These are phyloP conservation scores for Aleadryas rufinucha DNA, from an alignment of 2,113 vertebrate genomes.

Conservation along the genomic window DNA sequence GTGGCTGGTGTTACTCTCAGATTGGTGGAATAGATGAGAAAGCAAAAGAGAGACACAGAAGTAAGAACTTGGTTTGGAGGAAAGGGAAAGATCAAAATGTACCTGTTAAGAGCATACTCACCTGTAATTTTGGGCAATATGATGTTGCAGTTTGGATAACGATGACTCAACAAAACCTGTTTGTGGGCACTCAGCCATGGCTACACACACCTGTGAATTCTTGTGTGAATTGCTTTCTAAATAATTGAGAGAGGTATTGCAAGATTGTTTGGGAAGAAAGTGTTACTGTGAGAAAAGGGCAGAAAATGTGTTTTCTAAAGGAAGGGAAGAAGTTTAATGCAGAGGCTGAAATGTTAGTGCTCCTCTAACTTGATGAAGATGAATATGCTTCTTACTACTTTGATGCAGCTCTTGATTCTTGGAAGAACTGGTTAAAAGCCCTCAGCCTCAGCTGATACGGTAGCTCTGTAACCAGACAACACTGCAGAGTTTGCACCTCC, in stretches of 20 bases:
- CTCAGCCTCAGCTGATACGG: neutral
- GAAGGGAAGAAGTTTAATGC: neutral
- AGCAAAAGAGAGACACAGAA: neutral
- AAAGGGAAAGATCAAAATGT: neutral
- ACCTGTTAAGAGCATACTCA: neutral
- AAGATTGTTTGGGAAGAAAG: neutral
- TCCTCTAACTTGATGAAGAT: neutral
- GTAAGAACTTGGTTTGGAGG: neutral
- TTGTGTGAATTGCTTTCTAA: neutral
- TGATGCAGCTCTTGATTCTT: neutral
- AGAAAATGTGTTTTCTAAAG: neutral
- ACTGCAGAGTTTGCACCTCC: neutral
- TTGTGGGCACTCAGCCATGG: neutral
- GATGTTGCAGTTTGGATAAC: neutral
- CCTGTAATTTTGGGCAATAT: neutral
- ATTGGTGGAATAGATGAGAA: neutral
- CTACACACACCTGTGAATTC: neutral
- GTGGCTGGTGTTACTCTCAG: neutral
- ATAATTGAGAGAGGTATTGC: neutral
- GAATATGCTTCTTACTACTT: neutral
- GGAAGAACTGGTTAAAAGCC: neutral
- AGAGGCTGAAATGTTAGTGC: neutral
- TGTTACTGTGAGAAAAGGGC: neutral
- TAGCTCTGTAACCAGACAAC: neutral
- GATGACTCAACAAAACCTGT: neutral